phyloP scores from a whole-genome alignment of 2,113 vertebrate genomes.

The Rhinolophus ferrumequinum region DNA sequence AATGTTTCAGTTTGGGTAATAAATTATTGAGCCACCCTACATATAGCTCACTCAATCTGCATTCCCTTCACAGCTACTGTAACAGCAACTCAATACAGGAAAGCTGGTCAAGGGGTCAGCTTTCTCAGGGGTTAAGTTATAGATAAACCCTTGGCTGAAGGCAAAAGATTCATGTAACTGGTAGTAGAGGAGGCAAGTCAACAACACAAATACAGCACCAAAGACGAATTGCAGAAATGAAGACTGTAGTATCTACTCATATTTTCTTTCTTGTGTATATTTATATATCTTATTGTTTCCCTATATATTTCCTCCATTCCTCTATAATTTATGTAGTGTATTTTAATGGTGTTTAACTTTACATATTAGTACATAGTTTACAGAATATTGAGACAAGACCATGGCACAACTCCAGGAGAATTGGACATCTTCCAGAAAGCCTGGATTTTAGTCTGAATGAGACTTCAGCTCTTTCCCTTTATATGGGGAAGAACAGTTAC shows the following conservation, averaged over 20 bases:
- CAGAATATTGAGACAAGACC: constrained; percentile 42
- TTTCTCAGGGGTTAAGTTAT: not conserved
- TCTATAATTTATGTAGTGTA: not conserved
- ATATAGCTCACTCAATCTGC: not conserved
- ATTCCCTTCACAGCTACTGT: not conserved
- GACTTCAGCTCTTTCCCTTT: not conserved
- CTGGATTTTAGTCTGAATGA: not conserved
- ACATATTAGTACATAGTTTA: constrained; percentile 29
- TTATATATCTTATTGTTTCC: not conserved
- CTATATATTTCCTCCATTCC: not conserved
- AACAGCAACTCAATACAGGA: not conserved
- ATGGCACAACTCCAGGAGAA: constrained; percentile 35
- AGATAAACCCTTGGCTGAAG: not conserved
- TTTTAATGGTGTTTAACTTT: constrained; percentile 5
- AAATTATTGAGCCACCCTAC: not conserved
- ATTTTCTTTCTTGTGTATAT: not conserved
- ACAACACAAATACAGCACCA: not conserved
- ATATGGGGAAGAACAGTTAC: constrained; percentile 25
- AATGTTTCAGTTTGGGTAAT: not conserved
- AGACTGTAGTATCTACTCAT: not conserved
- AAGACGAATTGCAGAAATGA: not conserved
- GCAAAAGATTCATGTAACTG: not conserved
- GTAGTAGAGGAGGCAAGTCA: not conserved
- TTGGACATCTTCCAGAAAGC: constrained; percentile 20
- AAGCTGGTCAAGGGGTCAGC: not conserved